These are phyloP conservation scores for Arenaria interpres DNA, from an alignment of 2,113 vertebrate genomes.

Conservation along the genomic window DNA sequence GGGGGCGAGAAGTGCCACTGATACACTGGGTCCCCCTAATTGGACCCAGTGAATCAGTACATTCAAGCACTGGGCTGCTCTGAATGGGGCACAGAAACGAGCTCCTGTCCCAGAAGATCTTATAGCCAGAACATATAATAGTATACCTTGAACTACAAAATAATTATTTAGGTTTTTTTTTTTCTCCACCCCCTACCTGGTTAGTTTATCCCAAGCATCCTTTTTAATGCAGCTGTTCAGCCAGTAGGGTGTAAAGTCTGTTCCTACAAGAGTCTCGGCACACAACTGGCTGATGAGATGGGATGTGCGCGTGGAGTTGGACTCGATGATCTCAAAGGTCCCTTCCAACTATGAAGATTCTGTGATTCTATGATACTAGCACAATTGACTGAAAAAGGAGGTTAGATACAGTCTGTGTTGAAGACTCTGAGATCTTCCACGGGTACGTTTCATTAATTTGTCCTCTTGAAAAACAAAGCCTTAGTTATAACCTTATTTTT, in stretches of 20 bases:
- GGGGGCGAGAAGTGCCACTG: not conserved
- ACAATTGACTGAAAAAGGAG: not conserved
- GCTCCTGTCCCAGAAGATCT: not conserved
- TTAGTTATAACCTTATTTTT: not conserved
- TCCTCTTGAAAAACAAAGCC: not conserved
- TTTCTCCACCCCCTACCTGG: not conserved
- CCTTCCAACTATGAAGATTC: too few species aligned
- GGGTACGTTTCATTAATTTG: not conserved
- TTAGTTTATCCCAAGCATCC: not conserved
- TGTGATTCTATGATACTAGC: not conserved
- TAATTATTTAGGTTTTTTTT: too few species aligned
- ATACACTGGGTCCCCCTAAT: accelerated
- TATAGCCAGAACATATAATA: not conserved
- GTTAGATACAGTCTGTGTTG: too few species aligned
- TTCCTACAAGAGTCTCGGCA: not conserved
- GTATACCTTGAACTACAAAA: not conserved
- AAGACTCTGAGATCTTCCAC: not conserved
- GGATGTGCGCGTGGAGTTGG: too few species aligned
- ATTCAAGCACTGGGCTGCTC: not conserved
- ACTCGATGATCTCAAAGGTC: too few species aligned
- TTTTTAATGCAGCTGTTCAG: not conserved
- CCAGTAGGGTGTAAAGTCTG: not conserved
- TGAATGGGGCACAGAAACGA: not conserved
- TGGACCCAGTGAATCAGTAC: not conserved
- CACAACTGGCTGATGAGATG: not conserved